phyloP scores from a whole-genome alignment of 2,113 vertebrate genomes.

The Solenodon paradoxus region DNA sequence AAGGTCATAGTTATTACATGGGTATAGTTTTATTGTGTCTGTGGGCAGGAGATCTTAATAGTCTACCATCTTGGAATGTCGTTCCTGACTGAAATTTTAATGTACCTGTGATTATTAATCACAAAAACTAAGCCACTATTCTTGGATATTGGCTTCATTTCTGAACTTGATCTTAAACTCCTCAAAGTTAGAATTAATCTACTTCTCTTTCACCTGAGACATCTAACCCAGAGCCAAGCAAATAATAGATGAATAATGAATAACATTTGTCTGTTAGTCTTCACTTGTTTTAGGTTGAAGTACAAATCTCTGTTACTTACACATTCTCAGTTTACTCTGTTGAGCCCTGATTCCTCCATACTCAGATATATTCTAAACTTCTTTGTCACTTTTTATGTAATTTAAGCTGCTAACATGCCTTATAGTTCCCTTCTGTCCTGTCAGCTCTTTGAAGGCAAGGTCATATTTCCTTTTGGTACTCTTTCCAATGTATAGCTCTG shows the following conservation, averaged over 20 bases:
- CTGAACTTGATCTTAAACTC: neutral
- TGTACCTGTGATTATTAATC: neutral
- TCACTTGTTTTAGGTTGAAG: neutral
- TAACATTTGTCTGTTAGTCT: neutral
- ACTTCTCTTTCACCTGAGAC: neutral
- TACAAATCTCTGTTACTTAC: neutral
- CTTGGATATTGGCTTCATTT: neutral
- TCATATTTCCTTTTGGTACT: neutral
- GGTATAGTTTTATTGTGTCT: no score
- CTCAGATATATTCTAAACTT: constrained; percentile 6
- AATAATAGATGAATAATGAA: neutral
- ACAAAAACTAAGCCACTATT: neutral
- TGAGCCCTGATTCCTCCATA: neutral
- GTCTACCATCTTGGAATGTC: no score
- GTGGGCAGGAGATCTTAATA: no score
- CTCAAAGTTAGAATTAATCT: neutral
- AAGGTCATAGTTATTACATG: no score
- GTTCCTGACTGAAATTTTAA: neutral
- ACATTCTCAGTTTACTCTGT: neutral
- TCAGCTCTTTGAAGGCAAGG: neutral
- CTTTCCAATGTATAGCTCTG: neutral
- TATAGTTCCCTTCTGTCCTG: neutral
- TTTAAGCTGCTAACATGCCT: neutral
- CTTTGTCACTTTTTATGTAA: neutral
- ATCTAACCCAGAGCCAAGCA: neutral